Conservation (phyloP, 2,113 vertebrate genomes). For the Polypterus senegalus region DNA sequence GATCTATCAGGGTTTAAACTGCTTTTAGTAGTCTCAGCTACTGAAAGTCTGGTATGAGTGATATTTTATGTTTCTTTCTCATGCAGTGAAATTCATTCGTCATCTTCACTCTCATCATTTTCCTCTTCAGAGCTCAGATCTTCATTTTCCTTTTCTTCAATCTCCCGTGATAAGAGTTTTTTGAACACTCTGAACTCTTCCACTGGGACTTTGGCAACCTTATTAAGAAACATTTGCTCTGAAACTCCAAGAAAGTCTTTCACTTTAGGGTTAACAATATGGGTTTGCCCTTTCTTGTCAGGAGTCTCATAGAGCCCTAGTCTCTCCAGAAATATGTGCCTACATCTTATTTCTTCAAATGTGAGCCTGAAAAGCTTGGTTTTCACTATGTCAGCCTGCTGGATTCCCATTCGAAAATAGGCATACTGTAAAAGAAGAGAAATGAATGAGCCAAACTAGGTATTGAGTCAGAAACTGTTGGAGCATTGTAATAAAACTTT, state of each 20-base stretch:
- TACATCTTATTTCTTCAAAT: conserved; percentile 56
- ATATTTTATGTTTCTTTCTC: no score
- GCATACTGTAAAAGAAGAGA: conserved; percentile 57
- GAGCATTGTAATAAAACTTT: no score
- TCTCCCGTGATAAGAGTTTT: conserved; percentile 64
- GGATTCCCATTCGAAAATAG: conserved; percentile 85
- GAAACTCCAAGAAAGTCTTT: conserved; percentile 49
- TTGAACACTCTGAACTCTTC: conserved; percentile 77
- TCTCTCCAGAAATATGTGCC: conserved; percentile 77
- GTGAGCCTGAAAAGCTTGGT: conserved; percentile 48
- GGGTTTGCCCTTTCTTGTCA: conserved; percentile 69
- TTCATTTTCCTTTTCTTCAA: conserved; percentile 24
- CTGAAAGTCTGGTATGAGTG: no score
- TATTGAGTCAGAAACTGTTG: no score
- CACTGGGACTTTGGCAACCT: conserved; percentile 44
- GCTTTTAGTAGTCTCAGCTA: no score
- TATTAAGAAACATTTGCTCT: conserved; percentile 50
- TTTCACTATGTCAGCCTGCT: conserved; percentile 62
- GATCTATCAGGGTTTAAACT: no score
- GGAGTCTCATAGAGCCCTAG: conserved; percentile 77
- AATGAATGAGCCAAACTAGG: background rate
- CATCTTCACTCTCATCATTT: conserved; percentile 15
- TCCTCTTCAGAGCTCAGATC: background rate
- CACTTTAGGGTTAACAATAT: conserved; percentile 60
- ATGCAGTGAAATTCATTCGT: background rate